phyloP scores from a whole-genome alignment of 2,888 invertebrate species.

The Dendrolimus pini region DNA sequence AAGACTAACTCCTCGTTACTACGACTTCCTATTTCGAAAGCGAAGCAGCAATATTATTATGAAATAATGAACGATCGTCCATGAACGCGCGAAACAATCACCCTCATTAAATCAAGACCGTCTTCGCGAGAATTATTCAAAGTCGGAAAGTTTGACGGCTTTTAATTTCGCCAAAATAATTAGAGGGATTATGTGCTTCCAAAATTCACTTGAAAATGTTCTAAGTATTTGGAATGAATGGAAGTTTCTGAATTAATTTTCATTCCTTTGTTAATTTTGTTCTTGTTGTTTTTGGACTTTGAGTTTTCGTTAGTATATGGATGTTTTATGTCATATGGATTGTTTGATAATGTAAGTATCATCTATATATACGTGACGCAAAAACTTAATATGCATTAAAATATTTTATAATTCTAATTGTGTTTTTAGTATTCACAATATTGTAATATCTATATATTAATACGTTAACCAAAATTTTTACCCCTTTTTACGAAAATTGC shows the following conservation, averaged over 20 bases:
- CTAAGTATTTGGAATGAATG: constrained; percentile 17
- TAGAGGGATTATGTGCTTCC: constrained; percentile 19
- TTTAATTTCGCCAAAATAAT: constrained; percentile 23
- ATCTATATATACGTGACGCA: no score
- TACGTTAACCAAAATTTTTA: no score
- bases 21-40: no score
- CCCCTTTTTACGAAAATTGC: no score
- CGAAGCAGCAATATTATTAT: not conserved
- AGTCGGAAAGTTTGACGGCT: constrained; percentile 23
- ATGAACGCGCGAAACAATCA: not conserved
- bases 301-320: no score
- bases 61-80: not conserved
- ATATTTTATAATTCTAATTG: no score
- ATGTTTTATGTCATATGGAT: no score
- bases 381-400: no score
- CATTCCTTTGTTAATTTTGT: constrained; percentile 14
- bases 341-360: no score
- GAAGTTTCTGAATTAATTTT: constrained; percentile 14
- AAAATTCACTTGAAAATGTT: constrained; percentile 12
- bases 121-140: constrained; percentile 18
- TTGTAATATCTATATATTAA: no score
- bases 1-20: no score
- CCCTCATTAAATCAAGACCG: constrained; percentile 9
- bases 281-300: not conserved
- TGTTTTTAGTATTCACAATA: no score